Evolutionary conservation across 2,888 invertebrate genomes (phyloP).

Genomic region (Lepidochrysops patricia): DNA sequence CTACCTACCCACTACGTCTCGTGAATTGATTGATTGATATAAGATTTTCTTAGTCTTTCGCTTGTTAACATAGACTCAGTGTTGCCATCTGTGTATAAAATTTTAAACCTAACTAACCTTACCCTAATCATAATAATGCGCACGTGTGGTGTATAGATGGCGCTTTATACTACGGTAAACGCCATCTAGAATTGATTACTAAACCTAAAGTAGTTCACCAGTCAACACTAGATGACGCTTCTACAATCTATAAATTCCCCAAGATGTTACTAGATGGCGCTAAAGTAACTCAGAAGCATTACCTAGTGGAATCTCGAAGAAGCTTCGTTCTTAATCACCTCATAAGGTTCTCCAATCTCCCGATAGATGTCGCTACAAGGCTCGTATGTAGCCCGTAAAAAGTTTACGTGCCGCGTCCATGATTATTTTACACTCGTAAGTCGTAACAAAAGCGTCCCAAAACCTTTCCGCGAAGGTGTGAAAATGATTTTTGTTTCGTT

Average conservation of each 20-base stretch:
- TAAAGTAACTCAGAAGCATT: not conserved
- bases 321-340: not conserved
- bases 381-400: slow-evolving; percentile 35
- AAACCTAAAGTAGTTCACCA: too few relatives aligned
- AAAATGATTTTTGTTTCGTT: slow-evolving; percentile 65
- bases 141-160: not conserved
- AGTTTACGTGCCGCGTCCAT: slow-evolving; percentile 49
- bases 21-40: too few relatives aligned
- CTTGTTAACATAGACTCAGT: too few relatives aligned
- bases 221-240: too few relatives aligned
- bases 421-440: slow-evolving; percentile 65
- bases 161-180: not conserved
- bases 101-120: not conserved
- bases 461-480: slow-evolving; percentile 69
- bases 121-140: not conserved
- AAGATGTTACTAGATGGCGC: not conserved
- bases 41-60: too few relatives aligned
- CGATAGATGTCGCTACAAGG: slow-evolving; percentile 42
- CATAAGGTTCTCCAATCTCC: not conserved
- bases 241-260: not conserved
- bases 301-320: not conserved
- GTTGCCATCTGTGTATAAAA: not conserved
- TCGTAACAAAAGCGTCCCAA: slow-evolving; percentile 56
- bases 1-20: too few relatives aligned
- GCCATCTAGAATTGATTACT: not conserved